Conservation (phyloP, 1,140 invertebrate genomes). For the Stegodyphus mimosarum region DNA sequence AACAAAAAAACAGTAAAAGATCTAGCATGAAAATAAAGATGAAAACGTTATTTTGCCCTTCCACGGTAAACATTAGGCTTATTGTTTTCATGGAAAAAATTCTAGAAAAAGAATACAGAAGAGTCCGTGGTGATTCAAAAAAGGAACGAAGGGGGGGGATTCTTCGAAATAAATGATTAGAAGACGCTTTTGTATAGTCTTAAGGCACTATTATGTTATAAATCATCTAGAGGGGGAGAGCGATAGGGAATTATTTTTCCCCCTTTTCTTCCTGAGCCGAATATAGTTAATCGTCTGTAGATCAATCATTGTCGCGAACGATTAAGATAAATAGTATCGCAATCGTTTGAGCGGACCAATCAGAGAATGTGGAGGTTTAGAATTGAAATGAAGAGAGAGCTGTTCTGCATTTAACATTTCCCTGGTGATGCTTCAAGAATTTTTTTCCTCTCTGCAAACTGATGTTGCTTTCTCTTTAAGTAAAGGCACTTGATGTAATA, state of each 20-base stretch:
- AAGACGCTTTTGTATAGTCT: constrained; percentile 28
- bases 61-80: constrained; percentile 30
- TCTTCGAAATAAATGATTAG: constrained; percentile 26
- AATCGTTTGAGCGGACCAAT: constrained; percentile 29
- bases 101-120: not conserved
- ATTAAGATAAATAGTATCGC: constrained; percentile 53
- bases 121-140: not conserved
- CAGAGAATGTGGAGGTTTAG: constrained; percentile 22
- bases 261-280: not conserved
- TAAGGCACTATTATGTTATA: constrained; percentile 50
- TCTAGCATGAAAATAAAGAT: not conserved
- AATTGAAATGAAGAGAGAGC: not conserved
- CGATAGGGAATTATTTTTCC: not conserved
- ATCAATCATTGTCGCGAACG: constrained; percentile 52
- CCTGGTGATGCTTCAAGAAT: too few species aligned
- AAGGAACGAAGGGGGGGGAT: not conserved
- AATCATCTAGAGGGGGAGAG: constrained; percentile 34
- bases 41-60: constrained; percentile 9
- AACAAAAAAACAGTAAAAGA: not conserved
- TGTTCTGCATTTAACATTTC: not conserved
- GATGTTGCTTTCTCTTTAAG: too few species aligned
- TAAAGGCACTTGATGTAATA: too few species aligned
- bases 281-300: constrained; percentile 48
- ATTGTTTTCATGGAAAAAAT: not conserved
- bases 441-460: too few species aligned